Evolutionary conservation across 2,888 invertebrate species (phyloP).

Genomic region (Phyllotreta striolata): DNA sequence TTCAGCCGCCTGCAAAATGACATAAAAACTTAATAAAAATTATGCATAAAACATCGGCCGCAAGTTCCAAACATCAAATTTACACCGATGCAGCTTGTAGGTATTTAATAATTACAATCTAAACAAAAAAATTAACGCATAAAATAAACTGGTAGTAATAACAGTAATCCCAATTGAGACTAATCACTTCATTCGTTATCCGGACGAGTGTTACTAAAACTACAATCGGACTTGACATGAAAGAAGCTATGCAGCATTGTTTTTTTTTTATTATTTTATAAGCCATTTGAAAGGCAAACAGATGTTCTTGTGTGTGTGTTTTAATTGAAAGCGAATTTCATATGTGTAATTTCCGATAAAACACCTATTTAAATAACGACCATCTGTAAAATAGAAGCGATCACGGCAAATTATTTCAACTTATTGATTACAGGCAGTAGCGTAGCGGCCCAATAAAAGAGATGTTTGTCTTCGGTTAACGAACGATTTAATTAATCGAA

Average conservation of each 20-base stretch:
- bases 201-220: conserved; percentile 17
- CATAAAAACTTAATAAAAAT: no score
- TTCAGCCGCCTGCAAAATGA: no score
- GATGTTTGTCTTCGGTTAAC: no score
- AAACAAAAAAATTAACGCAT: no score
- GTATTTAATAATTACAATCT: no score
- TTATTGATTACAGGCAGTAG: no score
- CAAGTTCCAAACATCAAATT: no score
- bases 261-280: conserved; percentile 18
- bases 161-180: conserved; percentile 25
- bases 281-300: conserved; percentile 1
- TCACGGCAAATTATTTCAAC: no score
- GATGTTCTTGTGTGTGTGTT: conserved; percentile 22
- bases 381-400: not conserved
- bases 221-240: conserved; percentile 12
- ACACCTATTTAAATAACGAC: conserved; percentile 30
- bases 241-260: conserved; percentile 22
- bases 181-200: conserved; percentile 25
- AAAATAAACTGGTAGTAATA: conserved; percentile 29
- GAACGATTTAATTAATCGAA: no score
- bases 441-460: no score
- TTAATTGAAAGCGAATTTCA: conserved; percentile 30
- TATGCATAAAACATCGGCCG: no score
- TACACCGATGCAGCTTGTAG: no score
- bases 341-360: conserved; percentile 29